Conservation (phyloP, 1,140 invertebrate genomes). For the Zaprionus ornatus region DNA sequence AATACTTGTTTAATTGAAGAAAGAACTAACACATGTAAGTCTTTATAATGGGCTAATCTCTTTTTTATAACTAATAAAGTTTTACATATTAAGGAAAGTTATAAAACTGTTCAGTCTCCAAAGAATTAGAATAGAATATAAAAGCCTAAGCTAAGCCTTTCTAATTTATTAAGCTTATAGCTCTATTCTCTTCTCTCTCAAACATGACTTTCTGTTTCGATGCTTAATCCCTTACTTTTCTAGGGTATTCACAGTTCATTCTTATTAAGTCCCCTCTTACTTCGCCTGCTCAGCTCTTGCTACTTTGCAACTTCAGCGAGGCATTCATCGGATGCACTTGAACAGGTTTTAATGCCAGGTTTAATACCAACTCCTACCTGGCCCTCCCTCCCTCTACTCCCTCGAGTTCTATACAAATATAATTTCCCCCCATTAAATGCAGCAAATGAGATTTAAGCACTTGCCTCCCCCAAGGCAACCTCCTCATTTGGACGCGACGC, state of each 20-base stretch:
- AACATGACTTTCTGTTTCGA: no score
- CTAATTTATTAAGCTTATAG: no score
- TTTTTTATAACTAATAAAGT: not conserved
- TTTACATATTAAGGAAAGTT: no score
- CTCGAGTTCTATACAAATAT: constrained; percentile 45
- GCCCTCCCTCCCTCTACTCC: not conserved
- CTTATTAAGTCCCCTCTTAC: not conserved
- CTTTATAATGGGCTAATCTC: not conserved
- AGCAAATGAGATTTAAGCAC: constrained; percentile 65
- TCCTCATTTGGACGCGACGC: constrained; percentile 48
- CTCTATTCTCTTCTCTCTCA: no score
- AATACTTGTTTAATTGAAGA: not conserved
- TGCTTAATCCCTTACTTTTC: no score
- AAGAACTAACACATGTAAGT: not conserved
- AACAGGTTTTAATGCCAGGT: constrained; percentile 44
- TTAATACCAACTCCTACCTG: constrained; percentile 1
- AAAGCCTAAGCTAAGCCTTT: no score
- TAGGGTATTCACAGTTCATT: not conserved
- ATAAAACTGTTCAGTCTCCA: no score
- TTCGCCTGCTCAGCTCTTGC: constrained; percentile 17
- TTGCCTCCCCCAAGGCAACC: not conserved
- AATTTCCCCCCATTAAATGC: constrained; percentile 50
- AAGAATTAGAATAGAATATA: no score
- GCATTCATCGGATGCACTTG: constrained; percentile 47
- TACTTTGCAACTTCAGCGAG: constrained; percentile 37